Evolutionary conservation across 1,140 invertebrate genomes (phyloP).

Genomic region (Cotesia glomerata): DNA sequence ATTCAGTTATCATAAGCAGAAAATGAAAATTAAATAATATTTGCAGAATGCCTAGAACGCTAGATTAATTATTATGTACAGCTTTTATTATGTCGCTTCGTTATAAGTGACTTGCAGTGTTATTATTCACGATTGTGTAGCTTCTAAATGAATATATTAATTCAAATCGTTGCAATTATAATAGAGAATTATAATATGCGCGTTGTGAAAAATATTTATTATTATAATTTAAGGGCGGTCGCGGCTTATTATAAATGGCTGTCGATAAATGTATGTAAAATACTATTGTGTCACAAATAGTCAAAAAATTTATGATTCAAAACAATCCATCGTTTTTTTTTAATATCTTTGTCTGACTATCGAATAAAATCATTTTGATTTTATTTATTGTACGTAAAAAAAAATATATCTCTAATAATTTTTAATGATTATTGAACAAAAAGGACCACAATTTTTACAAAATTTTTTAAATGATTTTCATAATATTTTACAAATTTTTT

Average conservation of each 20-base stretch:
- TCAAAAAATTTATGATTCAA: too few relatives aligned
- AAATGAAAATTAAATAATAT: background rate
- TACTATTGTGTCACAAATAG: background rate
- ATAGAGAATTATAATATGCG: conserved; percentile 1
- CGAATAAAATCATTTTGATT: too few relatives aligned
- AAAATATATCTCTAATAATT: too few relatives aligned
- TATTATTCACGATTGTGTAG: conserved; percentile 22
- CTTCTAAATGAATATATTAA: conserved; percentile 10
- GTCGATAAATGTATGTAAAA: background rate
- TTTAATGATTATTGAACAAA: too few relatives aligned
- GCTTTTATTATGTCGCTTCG: conserved; percentile 22
- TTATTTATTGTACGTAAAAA: too few relatives aligned
- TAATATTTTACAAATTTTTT: too few relatives aligned
- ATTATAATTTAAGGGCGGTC: background rate
- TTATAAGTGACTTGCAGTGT: conserved; percentile 21
- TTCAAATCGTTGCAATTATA: conserved; percentile 20
- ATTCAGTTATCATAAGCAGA: background rate
- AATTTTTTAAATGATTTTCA: too few relatives aligned
- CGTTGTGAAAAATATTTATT: conserved; percentile 3
- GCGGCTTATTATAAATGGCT: background rate
- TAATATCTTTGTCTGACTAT: too few relatives aligned
- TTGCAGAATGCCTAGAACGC: conserved; percentile 11
- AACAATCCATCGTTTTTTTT: too few relatives aligned
- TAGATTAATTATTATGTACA: conserved; percentile 25
- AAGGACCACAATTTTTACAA: too few relatives aligned